Evolutionary conservation across 2,888 invertebrate genomes (phyloP).

Genomic region (Macrophya annulata): DNA sequence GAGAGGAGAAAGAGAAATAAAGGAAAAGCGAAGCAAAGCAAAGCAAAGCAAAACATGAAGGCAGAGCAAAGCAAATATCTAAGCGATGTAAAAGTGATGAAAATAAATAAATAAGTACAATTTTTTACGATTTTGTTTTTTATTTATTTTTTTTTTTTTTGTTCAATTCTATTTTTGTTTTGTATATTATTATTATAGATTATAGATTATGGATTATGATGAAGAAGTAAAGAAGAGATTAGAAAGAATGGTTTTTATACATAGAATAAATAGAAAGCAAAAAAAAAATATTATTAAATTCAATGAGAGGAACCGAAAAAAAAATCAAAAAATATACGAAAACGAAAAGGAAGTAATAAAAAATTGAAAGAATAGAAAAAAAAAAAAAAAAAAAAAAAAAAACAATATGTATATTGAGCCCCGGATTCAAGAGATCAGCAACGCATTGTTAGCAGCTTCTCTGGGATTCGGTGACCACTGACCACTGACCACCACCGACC

Average conservation of each 20-base stretch:
- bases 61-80: constrained; percentile 4
- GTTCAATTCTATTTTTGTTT: too few species aligned
- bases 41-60: background rate
- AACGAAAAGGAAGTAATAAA: background rate
- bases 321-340: background rate
- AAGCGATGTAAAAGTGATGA: background rate
- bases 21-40: constrained; percentile 18
- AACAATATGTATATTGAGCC: constrained; percentile 2
- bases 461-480: constrained; percentile 13
- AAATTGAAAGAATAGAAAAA: constrained; percentile 3
- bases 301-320: background rate
- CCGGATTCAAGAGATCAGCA: constrained; percentile 18
- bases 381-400: background rate
- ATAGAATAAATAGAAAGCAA: background rate
- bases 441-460: constrained; percentile 24
- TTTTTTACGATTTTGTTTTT: too few species aligned
- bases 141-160: too few species aligned
- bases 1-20: constrained; percentile 27
- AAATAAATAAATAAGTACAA: background rate
- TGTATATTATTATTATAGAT: too few species aligned
- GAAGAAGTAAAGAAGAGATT: background rate
- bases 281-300: background rate
- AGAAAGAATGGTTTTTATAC: background rate
- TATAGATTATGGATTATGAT: background rate
- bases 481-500: constrained; percentile 12